Evolutionary conservation across 2,113 vertebrate genomes (phyloP).

Genomic region (Columbina picui): DNA sequence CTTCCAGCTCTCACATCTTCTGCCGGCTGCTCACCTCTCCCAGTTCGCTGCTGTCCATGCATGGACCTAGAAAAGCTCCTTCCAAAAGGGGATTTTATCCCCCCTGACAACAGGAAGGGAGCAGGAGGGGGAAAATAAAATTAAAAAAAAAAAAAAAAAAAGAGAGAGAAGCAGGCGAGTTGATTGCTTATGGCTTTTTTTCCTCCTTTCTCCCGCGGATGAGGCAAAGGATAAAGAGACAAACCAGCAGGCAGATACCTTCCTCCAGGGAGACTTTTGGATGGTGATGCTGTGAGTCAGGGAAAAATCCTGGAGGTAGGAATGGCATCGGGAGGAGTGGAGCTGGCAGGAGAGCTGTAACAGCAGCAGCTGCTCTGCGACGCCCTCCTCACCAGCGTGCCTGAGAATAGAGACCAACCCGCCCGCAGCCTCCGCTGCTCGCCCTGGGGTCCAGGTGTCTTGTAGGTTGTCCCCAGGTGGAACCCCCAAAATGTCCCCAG

Average conservation of each 20-base stretch:
- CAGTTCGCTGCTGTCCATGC: not conserved
- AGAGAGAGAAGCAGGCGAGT: not conserved
- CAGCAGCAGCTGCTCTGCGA: conserved; percentile 8
- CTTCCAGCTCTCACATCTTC: conserved; percentile 62
- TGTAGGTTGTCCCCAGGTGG: not conserved
- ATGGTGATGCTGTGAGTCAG: conserved; percentile 56
- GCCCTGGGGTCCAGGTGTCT: not conserved
- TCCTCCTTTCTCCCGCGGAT: conserved; percentile 8
- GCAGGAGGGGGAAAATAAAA: not conserved
- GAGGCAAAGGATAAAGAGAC: conserved; percentile 53
- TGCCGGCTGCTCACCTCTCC: conserved; percentile 51
- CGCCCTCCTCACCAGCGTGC: not conserved
- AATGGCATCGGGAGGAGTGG: conserved; percentile 61
- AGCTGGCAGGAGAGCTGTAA: conserved; percentile 40
- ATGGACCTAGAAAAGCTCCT: not conserved
- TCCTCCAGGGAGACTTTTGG: conserved; percentile 74
- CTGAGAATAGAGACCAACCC: not conserved
- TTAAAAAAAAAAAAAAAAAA: not conserved
- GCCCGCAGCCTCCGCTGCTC: not conserved
- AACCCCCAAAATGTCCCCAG: not conserved
- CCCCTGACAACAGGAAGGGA: not conserved
- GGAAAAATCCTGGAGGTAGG: conserved; percentile 75
- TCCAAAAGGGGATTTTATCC: not conserved
- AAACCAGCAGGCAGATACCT: conserved; percentile 77
- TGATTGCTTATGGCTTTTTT: conserved; percentile 42